These are phyloP conservation scores for Cettia cetti DNA, from an alignment of 2,113 vertebrate genomes.

Conservation along the genomic window DNA sequence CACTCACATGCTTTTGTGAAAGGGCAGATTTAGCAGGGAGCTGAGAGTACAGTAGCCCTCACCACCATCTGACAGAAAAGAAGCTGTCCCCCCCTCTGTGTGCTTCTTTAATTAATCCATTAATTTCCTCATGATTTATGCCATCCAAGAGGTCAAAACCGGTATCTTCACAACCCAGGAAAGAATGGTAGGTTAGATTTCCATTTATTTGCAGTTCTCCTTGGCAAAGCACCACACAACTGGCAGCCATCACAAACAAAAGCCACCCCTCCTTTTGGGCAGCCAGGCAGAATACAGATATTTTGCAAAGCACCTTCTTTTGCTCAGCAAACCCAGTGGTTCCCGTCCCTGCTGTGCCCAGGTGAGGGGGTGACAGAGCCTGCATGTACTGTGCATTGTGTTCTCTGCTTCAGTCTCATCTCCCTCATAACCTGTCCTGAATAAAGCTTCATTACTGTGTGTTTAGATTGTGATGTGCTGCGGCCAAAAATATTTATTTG, in stretches of 20 bases:
- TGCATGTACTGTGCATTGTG: background rate
- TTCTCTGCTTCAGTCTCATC: background rate
- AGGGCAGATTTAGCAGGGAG: background rate
- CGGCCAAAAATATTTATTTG: background rate
- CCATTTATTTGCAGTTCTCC: background rate
- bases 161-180: background rate
- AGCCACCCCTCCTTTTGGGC: background rate
- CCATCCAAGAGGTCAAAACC: background rate
- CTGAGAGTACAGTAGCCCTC: background rate
- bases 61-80: background rate
- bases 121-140: background rate
- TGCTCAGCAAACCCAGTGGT: background rate
- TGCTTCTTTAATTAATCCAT: background rate
- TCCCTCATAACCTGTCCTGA: background rate
- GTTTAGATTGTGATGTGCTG: background rate
- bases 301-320: background rate
- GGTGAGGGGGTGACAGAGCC: background rate
- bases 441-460: background rate
- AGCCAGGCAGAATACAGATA: background rate
- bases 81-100: background rate
- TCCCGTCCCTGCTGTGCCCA: background rate
- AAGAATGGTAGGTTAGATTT: background rate
- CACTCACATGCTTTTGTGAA: background rate
- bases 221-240: background rate
- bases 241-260: background rate